These are phyloP conservation scores for Glaucomys volans DNA, from an alignment of 2,113 vertebrate species.

Conservation along the genomic window DNA sequence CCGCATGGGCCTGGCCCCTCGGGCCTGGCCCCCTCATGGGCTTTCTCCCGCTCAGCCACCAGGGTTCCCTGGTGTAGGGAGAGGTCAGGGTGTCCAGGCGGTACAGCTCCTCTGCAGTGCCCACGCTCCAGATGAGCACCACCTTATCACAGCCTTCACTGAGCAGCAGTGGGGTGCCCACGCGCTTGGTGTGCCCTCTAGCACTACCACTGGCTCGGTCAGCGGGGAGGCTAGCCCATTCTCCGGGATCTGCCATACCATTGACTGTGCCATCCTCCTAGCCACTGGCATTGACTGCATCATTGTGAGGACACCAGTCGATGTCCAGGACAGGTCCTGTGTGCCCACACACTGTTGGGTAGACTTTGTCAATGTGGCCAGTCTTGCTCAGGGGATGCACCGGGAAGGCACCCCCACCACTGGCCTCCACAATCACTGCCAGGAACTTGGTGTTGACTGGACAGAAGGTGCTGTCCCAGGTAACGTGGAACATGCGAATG, in stretches of 20 bases:
- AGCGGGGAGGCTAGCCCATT: conserved; percentile 90
- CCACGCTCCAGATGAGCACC: conserved; percentile 96
- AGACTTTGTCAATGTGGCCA: conserved; percentile 94
- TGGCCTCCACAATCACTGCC: conserved; percentile 94
- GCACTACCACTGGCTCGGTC: conserved; percentile 92
- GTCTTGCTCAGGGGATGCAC: conserved; percentile 94
- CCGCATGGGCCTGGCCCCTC: conserved; percentile 96
- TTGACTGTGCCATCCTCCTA: conserved; percentile 96
- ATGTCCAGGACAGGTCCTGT: conserved; percentile 95
- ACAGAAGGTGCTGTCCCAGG: conserved; percentile 96
- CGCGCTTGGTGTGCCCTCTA: conserved; percentile 95
- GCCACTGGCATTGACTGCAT: conserved; percentile 94
- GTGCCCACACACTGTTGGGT: conserved; percentile 94
- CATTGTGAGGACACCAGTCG: conserved; percentile 97
- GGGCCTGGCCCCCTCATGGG: conserved; percentile 94
- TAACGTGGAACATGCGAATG: conserved; percentile 94
- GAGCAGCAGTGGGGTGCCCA: conserved; percentile 95
- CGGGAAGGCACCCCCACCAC: conserved; percentile 95
- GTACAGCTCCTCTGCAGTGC: conserved; percentile 94
- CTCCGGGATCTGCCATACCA: conserved; percentile 98
- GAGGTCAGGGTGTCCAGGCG: conserved; percentile 94
- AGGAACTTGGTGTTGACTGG: conserved; percentile 95
- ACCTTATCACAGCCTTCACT: conserved; percentile 96
- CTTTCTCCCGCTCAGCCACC: conserved; percentile 93
- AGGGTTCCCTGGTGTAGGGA: conserved; percentile 92